Evolutionary conservation across 2,113 vertebrate genomes (phyloP).

Genomic region (Ptilorrhoa leucosticta): DNA sequence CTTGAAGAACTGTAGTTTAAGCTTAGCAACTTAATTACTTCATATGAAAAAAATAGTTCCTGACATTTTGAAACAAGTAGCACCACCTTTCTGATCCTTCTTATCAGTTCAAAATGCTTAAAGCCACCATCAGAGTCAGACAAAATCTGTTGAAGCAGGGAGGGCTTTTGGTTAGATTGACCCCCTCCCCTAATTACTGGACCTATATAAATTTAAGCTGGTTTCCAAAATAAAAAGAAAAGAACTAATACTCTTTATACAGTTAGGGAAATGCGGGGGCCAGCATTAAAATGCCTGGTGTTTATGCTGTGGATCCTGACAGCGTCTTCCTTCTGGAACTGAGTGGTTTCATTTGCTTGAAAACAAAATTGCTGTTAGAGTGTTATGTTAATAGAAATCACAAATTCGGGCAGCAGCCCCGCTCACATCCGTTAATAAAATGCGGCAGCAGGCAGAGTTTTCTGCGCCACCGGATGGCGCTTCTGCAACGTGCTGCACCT

Average conservation of each 20-base stretch:
- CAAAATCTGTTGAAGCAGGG: not conserved
- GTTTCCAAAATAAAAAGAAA: not conserved
- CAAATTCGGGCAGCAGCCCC: not conserved
- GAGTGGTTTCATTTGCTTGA: not conserved
- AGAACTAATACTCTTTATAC: too few species aligned
- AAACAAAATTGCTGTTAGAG: not conserved
- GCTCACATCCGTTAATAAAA: fast-evolving
- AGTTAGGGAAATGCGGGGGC: not conserved
- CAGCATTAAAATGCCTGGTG: not conserved
- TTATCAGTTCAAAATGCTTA: not conserved
- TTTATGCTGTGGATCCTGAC: not conserved
- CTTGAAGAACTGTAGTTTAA: not conserved
- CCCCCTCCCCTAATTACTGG: fast-evolving
- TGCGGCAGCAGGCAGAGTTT: fast-evolving
- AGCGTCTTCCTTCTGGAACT: not conserved
- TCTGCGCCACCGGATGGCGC: not conserved
- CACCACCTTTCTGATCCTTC: not conserved
- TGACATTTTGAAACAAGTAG: not conserved
- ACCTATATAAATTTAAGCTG: not conserved
- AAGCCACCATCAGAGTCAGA: not conserved
- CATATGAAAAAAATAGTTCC: not conserved
- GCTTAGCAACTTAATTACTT: not conserved
- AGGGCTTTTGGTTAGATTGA: not conserved
- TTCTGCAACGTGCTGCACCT: not conserved
- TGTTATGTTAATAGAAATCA: not conserved